These are phyloP conservation scores for Rousettus leschenaultii DNA, from an alignment of 2,113 vertebrate genomes.

Conservation along the genomic window DNA sequence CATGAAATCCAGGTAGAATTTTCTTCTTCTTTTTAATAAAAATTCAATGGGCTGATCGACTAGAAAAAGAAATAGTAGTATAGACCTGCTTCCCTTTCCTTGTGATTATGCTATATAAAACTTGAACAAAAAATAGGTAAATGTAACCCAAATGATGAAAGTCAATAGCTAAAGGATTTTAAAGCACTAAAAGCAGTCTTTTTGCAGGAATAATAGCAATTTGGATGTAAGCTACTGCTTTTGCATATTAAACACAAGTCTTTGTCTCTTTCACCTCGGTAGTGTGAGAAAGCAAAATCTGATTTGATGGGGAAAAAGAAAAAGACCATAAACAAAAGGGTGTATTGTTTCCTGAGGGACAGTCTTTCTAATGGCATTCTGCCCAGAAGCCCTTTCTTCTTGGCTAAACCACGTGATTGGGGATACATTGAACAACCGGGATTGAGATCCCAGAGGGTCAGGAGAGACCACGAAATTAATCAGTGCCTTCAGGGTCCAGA, in stretches of 20 bases:
- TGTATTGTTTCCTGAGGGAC: conserved; percentile 46
- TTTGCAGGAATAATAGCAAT: conserved; percentile 31
- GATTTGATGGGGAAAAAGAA: conserved; percentile 9
- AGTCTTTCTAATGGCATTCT: conserved; percentile 51
- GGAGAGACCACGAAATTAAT: not conserved
- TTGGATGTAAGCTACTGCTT: conserved; percentile 29
- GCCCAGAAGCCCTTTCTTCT: conserved; percentile 55
- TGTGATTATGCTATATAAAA: conserved; percentile 35
- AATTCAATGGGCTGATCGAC: not conserved
- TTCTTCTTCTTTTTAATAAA: not conserved
- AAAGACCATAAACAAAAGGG: conserved; percentile 61
- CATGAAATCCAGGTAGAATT: not conserved
- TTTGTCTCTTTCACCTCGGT: conserved; percentile 60
- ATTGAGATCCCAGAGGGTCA: not conserved
- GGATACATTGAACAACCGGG: not conserved
- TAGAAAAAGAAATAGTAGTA: not conserved
- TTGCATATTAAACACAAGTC: conserved; percentile 51
- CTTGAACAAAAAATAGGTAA: conserved; percentile 43
- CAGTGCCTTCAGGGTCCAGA: not conserved
- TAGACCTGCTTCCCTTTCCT: not conserved
- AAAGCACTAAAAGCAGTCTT: not conserved
- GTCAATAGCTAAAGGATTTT: conserved; percentile 16
- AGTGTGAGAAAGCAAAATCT: conserved; percentile 58
- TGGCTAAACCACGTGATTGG: not conserved
- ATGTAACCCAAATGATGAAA: conserved; percentile 25